Percentiles rank a stretch among this genome's conserved stretches.
Evolutionary conservation across 2,797 vertebrate genomes (phyloP).

Genomic region (Cyprinella venusta): DNA sequence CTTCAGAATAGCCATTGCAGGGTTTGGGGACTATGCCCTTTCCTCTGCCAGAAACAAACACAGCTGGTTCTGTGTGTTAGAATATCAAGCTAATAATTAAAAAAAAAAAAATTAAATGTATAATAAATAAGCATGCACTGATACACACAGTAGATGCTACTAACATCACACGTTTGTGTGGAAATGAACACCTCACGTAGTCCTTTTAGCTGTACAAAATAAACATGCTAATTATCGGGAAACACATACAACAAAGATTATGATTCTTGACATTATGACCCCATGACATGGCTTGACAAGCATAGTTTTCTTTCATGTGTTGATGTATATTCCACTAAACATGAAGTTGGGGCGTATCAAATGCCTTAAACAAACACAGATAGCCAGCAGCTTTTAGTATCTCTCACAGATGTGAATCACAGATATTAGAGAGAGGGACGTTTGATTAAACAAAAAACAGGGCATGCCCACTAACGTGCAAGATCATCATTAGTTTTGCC

Average conservation of each 20-base stretch:
- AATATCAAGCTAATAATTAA: not conserved
- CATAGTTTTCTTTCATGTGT: not conserved
- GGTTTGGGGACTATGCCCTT: slow-evolving; percentile 8
- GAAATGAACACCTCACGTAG: not conserved
- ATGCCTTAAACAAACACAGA: too few species aligned
- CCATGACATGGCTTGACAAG: not conserved
- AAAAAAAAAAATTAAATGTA: not conserved
- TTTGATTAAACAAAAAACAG: not conserved
- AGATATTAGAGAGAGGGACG: not conserved
- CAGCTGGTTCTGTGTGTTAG: slow-evolving; percentile 55
- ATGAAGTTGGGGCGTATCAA: not conserved
- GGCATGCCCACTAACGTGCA: not conserved
- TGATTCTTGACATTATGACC: not conserved
- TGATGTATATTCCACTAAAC: not conserved
- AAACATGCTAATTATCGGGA: not conserved
- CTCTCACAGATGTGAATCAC: not conserved
- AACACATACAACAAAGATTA: not conserved
- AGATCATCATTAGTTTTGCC: not conserved
- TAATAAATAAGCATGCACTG: slow-evolving; percentile 36
- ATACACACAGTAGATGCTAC: slow-evolving; percentile 11
- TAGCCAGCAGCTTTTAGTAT: not conserved
- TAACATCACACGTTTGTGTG: slow-evolving; percentile 5
- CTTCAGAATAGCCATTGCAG: slow-evolving; percentile 11
- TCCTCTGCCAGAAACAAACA: slow-evolving; percentile 21
- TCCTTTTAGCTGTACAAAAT: not conserved